These are phyloP conservation scores for Typhlomys cinereus DNA, from an alignment of 2,113 vertebrate species.

Conservation along the genomic window DNA sequence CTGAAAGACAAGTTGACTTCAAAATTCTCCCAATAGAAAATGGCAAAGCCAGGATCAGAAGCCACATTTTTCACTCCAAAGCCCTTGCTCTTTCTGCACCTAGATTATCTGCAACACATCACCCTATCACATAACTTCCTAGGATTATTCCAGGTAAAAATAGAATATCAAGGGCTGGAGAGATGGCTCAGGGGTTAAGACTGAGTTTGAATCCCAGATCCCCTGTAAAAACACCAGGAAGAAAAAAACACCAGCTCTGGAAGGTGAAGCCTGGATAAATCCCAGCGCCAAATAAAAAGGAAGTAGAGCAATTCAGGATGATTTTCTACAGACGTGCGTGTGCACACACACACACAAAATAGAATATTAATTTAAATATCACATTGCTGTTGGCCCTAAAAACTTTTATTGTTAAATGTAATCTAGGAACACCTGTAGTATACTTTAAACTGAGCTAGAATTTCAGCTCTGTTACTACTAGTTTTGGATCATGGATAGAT, in stretches of 20 bases:
- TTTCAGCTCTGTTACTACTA: not conserved
- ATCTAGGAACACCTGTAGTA: not conserved
- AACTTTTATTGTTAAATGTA: constrained; percentile 26
- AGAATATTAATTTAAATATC: not conserved
- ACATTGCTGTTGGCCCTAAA: not conserved
- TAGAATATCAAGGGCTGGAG: not conserved
- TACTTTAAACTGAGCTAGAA: constrained; percentile 26
- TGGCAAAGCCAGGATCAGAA: constrained; percentile 27
- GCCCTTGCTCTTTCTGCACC: not conserved
- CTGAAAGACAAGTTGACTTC: not conserved
- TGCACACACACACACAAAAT: too few relatives aligned
- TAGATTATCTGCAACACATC: not conserved
- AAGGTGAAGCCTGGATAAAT: too few relatives aligned
- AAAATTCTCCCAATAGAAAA: not conserved
- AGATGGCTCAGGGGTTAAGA: too few relatives aligned
- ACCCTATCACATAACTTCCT: not conserved
- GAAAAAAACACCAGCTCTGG: too few relatives aligned
- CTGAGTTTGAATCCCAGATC: too few relatives aligned
- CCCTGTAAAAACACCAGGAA: too few relatives aligned
- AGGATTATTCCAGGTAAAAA: not conserved
- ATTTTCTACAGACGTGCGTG: too few relatives aligned
- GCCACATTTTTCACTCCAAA: not conserved
- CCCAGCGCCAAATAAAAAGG: too few relatives aligned
- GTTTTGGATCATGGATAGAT: not conserved
- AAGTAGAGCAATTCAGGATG: too few relatives aligned